phyloP scores from a whole-genome alignment of 2,797 vertebrate genomes.

The Lemur catta region DNA sequence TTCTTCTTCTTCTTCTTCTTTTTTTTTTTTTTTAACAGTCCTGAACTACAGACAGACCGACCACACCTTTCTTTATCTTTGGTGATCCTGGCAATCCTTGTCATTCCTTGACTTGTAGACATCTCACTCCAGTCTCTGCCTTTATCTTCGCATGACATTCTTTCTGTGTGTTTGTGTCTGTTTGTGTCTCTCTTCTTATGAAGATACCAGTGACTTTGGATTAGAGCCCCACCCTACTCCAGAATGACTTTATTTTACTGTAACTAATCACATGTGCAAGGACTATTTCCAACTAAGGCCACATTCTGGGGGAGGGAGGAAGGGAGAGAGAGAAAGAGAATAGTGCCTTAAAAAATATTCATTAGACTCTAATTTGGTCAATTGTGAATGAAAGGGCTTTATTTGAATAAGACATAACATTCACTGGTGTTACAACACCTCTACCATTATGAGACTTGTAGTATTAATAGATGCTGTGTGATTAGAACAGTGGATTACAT shows the following conservation, averaged over 20 bases:
- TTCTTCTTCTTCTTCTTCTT: background rate
- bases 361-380: slow-evolving; percentile 79
- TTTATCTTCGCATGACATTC: background rate
- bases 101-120: background rate
- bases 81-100: background rate
- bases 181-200: background rate
- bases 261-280: background rate
- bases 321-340: background rate
- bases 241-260: background rate
- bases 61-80: background rate
- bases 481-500: slow-evolving; percentile 65
- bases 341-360: slow-evolving; percentile 79
- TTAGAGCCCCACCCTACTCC: background rate
- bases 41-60: background rate
- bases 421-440: slow-evolving; percentile 46
- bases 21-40: background rate
- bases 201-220: background rate
- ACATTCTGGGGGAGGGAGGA: background rate
- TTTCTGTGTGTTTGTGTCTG: background rate
- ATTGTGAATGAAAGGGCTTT: slow-evolving; percentile 72
- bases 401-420: slow-evolving; percentile 72
- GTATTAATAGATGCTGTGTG: slow-evolving; percentile 69
- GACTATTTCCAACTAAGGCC: background rate
- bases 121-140: background rate
- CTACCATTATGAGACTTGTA: slow-evolving; percentile 69